Evolutionary conservation across 2,113 vertebrate species (phyloP).

Genomic region (Atherinomorus stipes): DNA sequence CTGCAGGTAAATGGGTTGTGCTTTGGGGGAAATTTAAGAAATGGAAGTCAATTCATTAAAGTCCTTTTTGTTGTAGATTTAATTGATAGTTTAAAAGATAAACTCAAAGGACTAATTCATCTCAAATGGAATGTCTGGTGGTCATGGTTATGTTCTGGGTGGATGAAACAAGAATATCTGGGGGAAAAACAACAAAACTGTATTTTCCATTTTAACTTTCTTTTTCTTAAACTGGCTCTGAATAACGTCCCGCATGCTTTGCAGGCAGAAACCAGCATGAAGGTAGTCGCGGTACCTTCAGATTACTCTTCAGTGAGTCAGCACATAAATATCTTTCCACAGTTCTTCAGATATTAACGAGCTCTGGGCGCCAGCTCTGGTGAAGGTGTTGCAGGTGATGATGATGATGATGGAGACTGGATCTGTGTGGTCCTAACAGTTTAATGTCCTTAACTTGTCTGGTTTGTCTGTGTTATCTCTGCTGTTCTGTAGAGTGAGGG

Average conservation of each 20-base stretch:
- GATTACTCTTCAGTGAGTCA: background rate
- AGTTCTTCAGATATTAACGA: conserved; percentile 44
- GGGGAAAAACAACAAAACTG: background rate
- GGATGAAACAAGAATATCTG: too few relatives aligned
- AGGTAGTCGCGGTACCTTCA: too few relatives aligned
- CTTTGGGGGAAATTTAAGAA: background rate
- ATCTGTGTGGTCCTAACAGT: conserved; percentile 36
- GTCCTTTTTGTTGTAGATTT: background rate
- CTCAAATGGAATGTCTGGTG: background rate
- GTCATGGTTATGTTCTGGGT: background rate
- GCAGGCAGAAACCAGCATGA: background rate
- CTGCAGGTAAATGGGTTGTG: background rate
- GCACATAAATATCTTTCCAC: conserved; percentile 17
- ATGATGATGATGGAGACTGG: conserved; percentile 1
- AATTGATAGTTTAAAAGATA: background rate
- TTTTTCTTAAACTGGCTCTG: background rate
- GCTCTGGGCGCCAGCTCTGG: conserved; percentile 41
- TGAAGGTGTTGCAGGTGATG: conserved; percentile 15
- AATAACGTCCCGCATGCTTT: background rate
- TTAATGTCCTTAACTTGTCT: background rate
- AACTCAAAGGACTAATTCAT: background rate
- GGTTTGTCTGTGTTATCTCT: conserved; percentile 69
- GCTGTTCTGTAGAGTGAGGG: conserved; percentile 67
- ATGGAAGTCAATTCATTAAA: background rate
- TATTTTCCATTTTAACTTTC: background rate